These are phyloP conservation scores for Solenodon paradoxus DNA, from an alignment of 2,113 vertebrate species.

Conservation along the genomic window DNA sequence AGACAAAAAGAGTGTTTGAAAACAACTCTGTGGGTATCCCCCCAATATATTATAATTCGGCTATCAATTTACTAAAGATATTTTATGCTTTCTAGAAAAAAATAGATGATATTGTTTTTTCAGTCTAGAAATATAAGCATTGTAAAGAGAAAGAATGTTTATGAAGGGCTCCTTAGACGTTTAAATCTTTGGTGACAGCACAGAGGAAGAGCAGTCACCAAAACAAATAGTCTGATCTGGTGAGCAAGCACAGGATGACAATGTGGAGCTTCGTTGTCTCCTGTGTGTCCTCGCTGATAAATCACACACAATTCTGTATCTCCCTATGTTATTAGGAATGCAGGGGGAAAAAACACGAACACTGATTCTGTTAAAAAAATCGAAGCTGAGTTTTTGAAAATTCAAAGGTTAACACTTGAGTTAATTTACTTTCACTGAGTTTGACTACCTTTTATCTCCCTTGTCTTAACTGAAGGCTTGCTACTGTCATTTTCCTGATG, in stretches of 20 bases:
- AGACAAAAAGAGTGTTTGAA: neutral
- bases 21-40: neutral
- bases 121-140: neutral
- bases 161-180: slow-evolving; percentile 36
- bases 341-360: slow-evolving; percentile 8
- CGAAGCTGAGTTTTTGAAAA: slow-evolving; percentile 56
- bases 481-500: neutral
- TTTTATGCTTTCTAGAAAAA: neutral
- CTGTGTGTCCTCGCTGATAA: slow-evolving; percentile 58
- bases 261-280: neutral
- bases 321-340: slow-evolving; percentile 32
- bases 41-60: neutral
- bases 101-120: neutral
- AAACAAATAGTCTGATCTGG: neutral
- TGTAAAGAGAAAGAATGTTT: slow-evolving; percentile 27
- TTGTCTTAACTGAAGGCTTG: slow-evolving; percentile 9
- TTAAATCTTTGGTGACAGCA: slow-evolving; percentile 56
- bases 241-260: neutral
- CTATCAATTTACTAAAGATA: neutral
- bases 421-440: neutral
- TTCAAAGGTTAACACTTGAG: neutral
- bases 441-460: neutral
- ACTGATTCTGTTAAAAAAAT: slow-evolving; percentile 43
- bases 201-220: slow-evolving; percentile 10
- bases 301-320: slow-evolving; percentile 61